Conservation (phyloP, 1,140 invertebrate genomes). For the Bombyx mori region ASM3026992v2 NC_085124.1:15863001-15863500, state of each 20-base stretch:
- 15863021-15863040: conserved; percentile 19
- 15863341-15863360: conserved; percentile 19
- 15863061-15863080: conserved; percentile 27
- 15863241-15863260: conserved; percentile 31
- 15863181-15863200: conserved; percentile 14
- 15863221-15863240: conserved; percentile 22
- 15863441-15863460: too few species aligned
- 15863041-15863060: conserved; percentile 26
- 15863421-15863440: too few species aligned
- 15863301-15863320: conserved; percentile 27
- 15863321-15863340: conserved; percentile 19
- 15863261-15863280: conserved; percentile 20
- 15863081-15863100: conserved; percentile 16
- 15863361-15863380: background rate
- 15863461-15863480: too few species aligned
- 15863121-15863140: conserved; percentile 32
- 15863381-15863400: too few species aligned
- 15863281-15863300: conserved; percentile 23
- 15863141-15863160: conserved; percentile 25
- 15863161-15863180: conserved; percentile 25
- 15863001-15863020: conserved; percentile 32
- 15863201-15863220: conserved; percentile 21
- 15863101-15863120: conserved; percentile 14
- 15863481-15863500: too few species aligned
- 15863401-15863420: too few species aligned